These are phyloP conservation scores for Lontra canadensis DNA, from an alignment of 2,113 vertebrate species.

Conservation along the genomic window DNA sequence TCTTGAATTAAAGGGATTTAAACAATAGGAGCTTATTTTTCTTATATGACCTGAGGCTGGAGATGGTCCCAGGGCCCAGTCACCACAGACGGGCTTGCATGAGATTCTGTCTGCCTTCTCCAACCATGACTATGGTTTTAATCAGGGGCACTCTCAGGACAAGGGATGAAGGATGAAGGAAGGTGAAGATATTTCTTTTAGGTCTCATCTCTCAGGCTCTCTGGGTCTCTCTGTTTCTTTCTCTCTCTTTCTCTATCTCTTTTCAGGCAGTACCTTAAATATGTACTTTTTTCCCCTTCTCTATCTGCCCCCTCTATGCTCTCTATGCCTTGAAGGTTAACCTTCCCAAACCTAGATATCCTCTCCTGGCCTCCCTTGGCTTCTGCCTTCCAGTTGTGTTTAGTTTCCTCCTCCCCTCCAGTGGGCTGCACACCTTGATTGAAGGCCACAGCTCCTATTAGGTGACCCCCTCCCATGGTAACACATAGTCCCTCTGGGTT, in stretches of 20 bases:
- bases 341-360: not conserved
- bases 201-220: accelerated
- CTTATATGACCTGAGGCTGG: not conserved
- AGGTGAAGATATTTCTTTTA: not conserved
- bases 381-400: not conserved
- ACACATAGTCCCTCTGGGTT: not conserved
- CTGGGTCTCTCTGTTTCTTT: too few species aligned
- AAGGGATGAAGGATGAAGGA: not conserved
- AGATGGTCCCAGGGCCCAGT: not conserved
- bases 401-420: not conserved
- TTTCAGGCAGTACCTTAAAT: not conserved
- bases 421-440: not conserved
- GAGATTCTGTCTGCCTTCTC: not conserved
- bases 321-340: not conserved
- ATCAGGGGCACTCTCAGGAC: not conserved
- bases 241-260: not conserved
- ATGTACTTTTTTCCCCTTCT: not conserved
- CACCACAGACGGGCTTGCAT: not conserved
- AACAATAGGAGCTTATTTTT: not conserved
- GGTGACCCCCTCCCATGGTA: not conserved
- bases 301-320: accelerated
- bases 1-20: not conserved
- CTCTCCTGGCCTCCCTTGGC: not conserved
- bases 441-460: not conserved
- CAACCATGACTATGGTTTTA: not conserved